A percentile compares a stretch with the other conserved stretches of the same genome.
Evolutionary conservation across 2,888 invertebrate genomes (phyloP).

Genomic region (Drymonia ruficornis): DNA sequence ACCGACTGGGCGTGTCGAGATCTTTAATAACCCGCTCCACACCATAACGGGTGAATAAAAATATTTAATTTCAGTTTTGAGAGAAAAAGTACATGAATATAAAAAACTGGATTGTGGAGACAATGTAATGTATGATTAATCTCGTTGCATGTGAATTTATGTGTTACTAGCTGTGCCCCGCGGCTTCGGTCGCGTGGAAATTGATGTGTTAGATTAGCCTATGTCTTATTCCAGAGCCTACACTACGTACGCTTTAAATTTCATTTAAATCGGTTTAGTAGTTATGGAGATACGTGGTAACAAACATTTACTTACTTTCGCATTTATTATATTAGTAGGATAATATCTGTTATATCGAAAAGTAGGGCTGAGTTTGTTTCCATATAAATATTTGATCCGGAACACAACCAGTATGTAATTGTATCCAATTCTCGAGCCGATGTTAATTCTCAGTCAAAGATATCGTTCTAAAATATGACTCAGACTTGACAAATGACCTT

Average conservation of each 20-base stretch:
- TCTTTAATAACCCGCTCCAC: constrained; percentile 29
- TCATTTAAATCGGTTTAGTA: too few species aligned
- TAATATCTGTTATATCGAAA: too few species aligned
- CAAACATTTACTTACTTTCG: too few species aligned
- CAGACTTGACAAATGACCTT: background rate
- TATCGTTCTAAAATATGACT: background rate
- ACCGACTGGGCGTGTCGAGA: constrained; percentile 33
- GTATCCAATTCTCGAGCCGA: background rate
- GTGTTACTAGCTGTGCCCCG: too few species aligned
- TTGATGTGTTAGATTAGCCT: too few species aligned
- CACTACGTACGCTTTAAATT: too few species aligned
- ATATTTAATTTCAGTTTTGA: constrained; percentile 24
- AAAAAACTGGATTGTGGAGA: background rate
- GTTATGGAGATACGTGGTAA: too few species aligned
- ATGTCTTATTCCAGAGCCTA: too few species aligned
- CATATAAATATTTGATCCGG: background rate
- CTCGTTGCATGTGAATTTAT: too few species aligned
- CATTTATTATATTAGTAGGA: too few species aligned
- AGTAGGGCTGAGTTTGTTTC: background rate
- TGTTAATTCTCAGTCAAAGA: background rate
- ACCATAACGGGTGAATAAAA: constrained; percentile 18
- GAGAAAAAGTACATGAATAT: background rate
- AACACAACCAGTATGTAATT: background rate
- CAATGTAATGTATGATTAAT: background rate
- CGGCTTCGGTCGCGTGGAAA: too few species aligned